phyloP scores from a whole-genome alignment of 2,888 invertebrate species.

The Ophion ellenae region DNA sequence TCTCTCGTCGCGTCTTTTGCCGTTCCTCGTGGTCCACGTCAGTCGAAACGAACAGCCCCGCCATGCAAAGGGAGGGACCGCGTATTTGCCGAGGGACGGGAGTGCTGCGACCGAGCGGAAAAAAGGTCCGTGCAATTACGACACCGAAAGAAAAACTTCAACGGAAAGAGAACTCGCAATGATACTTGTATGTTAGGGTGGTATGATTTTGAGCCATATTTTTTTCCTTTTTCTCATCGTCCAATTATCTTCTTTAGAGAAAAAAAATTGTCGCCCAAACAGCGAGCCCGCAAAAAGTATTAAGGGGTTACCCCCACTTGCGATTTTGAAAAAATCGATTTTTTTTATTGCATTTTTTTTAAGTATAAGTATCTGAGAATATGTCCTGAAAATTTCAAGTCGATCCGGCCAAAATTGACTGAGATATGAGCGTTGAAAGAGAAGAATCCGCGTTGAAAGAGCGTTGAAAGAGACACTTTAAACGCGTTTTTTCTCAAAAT shows the following conservation, averaged over 20 bases:
- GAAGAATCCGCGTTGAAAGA: too few relatives aligned
- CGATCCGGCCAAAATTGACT: too few relatives aligned
- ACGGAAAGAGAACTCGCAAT: background rate
- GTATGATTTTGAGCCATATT: too few relatives aligned
- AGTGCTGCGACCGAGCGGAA: constrained; percentile 38
- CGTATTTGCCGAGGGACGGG: constrained; percentile 24
- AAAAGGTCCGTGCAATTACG: constrained; percentile 48
- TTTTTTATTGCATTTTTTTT: too few relatives aligned
- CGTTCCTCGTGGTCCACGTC: constrained; percentile 1
- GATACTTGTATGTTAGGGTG: constrained; percentile 14
- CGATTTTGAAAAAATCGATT: too few relatives aligned
- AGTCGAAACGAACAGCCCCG: constrained; percentile 34
- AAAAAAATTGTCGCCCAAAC: background rate
- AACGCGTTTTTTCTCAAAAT: too few relatives aligned
- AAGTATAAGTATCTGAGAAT: too few relatives aligned
- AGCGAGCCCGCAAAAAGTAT: background rate
- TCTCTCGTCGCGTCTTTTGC: background rate
- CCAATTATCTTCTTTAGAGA: background rate
- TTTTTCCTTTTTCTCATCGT: too few relatives aligned
- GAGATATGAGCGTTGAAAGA: too few relatives aligned
- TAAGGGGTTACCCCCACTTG: too few relatives aligned
- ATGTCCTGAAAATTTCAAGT: too few relatives aligned
- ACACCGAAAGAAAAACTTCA: constrained; percentile 53
- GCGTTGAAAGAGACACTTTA: too few relatives aligned
- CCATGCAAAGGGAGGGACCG: constrained; percentile 25